A percentile compares a stretch with the other conserved stretches of the same genome.
Evolutionary conservation across 2,113 vertebrate species (phyloP).

Genomic region (Agelaius tricolor): DNA sequence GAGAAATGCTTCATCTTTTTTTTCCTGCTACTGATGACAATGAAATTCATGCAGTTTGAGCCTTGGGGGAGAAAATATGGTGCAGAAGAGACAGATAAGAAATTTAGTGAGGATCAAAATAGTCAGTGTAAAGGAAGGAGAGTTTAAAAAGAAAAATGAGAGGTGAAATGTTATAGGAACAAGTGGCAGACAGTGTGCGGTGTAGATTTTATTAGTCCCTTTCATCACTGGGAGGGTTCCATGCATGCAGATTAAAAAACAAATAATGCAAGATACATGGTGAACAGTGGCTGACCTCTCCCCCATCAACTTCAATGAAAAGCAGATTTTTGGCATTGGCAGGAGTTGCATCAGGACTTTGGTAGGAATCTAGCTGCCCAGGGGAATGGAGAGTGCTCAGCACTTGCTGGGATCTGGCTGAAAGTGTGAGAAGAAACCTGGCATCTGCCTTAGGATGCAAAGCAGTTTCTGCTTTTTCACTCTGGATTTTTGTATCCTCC

Average conservation of each 20-base stretch:
- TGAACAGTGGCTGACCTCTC: background rate
- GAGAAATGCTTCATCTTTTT: background rate
- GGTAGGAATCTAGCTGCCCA: background rate
- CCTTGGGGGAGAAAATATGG: background rate
- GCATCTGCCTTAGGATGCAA: background rate
- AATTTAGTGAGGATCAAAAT: background rate
- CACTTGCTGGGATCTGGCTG: background rate
- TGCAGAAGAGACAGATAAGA: background rate
- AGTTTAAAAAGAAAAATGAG: background rate
- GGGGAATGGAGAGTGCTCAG: background rate
- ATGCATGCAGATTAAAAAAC: background rate
- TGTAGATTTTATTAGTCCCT: background rate
- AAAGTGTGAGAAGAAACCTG: background rate
- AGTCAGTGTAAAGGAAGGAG: background rate
- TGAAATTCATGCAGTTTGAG: background rate
- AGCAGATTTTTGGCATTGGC: rapidly evolving
- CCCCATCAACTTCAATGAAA: background rate
- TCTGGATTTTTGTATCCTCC: background rate
- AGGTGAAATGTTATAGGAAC: background rate
- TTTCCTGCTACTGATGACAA: background rate
- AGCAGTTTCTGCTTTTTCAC: background rate
- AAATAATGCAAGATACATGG: background rate
- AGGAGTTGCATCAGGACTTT: background rate
- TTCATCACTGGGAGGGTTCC: background rate
- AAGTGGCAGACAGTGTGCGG: background rate